These are phyloP conservation scores for Loris lydekkerianus DNA, from an alignment of 2,797 vertebrate genomes.

Conservation along the genomic window DNA sequence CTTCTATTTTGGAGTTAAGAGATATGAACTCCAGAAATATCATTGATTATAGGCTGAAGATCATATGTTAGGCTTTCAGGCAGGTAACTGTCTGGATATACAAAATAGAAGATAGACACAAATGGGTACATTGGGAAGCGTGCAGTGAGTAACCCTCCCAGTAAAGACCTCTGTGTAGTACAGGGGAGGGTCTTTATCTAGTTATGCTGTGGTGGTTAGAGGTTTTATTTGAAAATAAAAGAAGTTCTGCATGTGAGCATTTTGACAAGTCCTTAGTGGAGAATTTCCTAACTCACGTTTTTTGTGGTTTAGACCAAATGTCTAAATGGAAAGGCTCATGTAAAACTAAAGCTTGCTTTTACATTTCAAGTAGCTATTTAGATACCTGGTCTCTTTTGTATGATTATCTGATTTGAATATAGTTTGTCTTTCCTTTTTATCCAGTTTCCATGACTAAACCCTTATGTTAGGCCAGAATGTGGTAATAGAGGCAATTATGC, in stretches of 20 bases:
- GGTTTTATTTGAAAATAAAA: conserved; percentile 59
- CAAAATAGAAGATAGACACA: not conserved
- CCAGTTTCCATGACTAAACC: conserved; percentile 84
- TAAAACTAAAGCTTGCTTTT: conserved; percentile 81
- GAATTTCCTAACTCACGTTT: conserved; percentile 78
- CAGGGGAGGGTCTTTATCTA: not conserved
- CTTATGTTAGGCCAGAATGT: conserved; percentile 83
- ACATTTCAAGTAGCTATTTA: conserved; percentile 84
- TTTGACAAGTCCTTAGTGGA: conserved; percentile 58
- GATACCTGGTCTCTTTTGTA: conserved; percentile 84
- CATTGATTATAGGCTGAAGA: not conserved
- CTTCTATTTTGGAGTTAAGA: not conserved
- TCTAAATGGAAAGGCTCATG: conserved; percentile 81
- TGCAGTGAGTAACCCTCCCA: not conserved
- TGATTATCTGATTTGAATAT: conserved; percentile 81
- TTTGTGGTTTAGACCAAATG: conserved; percentile 70
- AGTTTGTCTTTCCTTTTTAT: conserved; percentile 85
- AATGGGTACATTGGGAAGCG: not conserved
- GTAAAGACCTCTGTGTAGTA: not conserved
- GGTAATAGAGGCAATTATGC: conserved; percentile 89
- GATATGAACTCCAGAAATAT: not conserved
- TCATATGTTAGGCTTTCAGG: not conserved
- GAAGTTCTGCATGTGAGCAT: conserved; percentile 53
- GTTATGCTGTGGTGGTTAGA: not conserved
- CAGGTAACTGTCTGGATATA: not conserved